phyloP scores from a whole-genome alignment of 2,888 invertebrate species.

The Dioctria linearis region DNA sequence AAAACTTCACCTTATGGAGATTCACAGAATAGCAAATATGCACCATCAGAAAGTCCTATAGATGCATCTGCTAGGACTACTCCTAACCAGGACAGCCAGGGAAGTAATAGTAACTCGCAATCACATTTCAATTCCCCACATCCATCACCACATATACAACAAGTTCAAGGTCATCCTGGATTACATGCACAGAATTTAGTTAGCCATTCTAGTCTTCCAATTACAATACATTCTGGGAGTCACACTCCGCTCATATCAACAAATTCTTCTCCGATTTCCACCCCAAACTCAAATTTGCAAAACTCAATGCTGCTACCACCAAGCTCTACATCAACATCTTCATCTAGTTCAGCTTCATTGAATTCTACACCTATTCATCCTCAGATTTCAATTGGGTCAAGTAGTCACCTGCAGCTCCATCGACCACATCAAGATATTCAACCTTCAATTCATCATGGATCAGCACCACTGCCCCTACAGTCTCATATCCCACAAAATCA shows the following conservation, averaged over 20 bases:
- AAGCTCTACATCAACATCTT: slow-evolving; percentile 62
- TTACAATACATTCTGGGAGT: slow-evolving; percentile 65
- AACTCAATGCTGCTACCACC: slow-evolving; percentile 72
- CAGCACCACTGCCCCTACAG: slow-evolving; percentile 67
- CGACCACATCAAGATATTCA: slow-evolving; percentile 70
- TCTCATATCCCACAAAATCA: slow-evolving; percentile 61
- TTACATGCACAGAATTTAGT: slow-evolving; percentile 70
- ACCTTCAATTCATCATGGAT: slow-evolving; percentile 70
- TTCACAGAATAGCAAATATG: slow-evolving; percentile 64
- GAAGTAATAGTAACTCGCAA: slow-evolving; percentile 68
- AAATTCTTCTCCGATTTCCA: slow-evolving; percentile 62
- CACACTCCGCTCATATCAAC: slow-evolving; percentile 64
- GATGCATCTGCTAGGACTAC: slow-evolving; percentile 70
- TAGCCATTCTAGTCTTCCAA: slow-evolving; percentile 65
- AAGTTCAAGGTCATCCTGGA: slow-evolving; percentile 65
- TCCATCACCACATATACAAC: slow-evolving; percentile 69
- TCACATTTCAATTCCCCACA: slow-evolving; percentile 69
- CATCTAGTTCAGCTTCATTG: slow-evolving; percentile 61
- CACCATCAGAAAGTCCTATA: slow-evolving; percentile 69
- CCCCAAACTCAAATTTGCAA: slow-evolving; percentile 58
- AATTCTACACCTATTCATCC: slow-evolving; percentile 64
- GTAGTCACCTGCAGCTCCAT: slow-evolving; percentile 66
- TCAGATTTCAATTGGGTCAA: slow-evolving; percentile 59
- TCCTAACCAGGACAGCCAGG: slow-evolving; percentile 71
- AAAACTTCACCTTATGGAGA: slow-evolving; percentile 68